Conservation (phyloP, 2,113 vertebrate genomes). For the Enhydra lutris region DNA sequence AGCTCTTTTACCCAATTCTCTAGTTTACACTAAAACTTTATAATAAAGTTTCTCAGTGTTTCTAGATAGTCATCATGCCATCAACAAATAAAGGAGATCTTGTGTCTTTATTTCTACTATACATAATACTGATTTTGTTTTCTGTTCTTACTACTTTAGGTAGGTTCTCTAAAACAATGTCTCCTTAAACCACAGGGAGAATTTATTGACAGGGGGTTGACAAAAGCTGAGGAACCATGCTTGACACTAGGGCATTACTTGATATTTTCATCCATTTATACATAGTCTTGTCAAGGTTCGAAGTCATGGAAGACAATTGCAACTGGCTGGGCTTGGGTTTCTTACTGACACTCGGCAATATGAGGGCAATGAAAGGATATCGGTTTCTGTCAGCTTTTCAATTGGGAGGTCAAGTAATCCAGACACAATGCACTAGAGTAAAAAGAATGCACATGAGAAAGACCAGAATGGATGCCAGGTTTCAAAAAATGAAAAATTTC, state of each 20-base stretch:
- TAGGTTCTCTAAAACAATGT: not conserved
- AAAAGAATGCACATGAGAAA: not conserved
- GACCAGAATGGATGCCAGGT: not conserved
- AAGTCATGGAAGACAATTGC: not conserved
- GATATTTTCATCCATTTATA: not conserved
- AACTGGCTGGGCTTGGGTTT: not conserved
- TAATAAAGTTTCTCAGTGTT: not conserved
- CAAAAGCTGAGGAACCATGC: not conserved
- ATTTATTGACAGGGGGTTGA: not conserved
- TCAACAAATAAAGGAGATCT: not conserved
- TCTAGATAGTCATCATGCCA: not conserved
- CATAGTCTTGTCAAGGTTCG: not conserved
- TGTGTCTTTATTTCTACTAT: not conserved
- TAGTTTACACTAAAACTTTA: not conserved
- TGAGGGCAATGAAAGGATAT: not conserved
- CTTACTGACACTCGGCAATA: not conserved
- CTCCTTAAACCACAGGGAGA: not conserved
- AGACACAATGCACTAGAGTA: not conserved
- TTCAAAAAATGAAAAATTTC: not conserved
- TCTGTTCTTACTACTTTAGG: not conserved
- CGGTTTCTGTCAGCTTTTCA: not conserved
- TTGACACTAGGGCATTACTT: fast-evolving
- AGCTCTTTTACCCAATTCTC: not conserved
- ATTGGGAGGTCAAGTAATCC: not conserved
- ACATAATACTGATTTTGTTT: not conserved